Percentiles rank a stretch among this genome's conserved stretches.
Conservation (phyloP, 2,113 vertebrate genomes). For the Rhineura floridana region DNA sequence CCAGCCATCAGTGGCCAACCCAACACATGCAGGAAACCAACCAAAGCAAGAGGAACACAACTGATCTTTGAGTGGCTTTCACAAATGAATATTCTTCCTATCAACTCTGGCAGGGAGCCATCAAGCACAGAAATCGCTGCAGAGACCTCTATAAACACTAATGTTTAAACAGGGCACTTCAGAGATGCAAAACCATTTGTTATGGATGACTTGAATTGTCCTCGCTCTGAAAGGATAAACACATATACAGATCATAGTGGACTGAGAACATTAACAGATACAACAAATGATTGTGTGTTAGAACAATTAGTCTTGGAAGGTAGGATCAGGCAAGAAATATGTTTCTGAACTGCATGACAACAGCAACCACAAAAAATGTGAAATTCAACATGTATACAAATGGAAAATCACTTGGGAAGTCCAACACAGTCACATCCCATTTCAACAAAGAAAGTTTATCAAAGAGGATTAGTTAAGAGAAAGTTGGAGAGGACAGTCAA, state of each 20-base stretch:
- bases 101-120: background rate
- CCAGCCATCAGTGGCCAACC: background rate
- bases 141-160: background rate
- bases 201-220: background rate
- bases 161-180: background rate
- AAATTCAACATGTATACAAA: background rate
- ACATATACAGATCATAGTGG: background rate
- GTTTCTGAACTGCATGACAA: background rate
- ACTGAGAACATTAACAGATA: background rate
- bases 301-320: background rate
- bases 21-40: background rate
- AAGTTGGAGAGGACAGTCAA: background rate
- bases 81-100: background rate
- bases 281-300: background rate
- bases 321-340: background rate
- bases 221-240: background rate
- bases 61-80: background rate
- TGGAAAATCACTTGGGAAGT: background rate
- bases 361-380: background rate
- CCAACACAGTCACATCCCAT: background rate
- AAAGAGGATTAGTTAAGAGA: background rate
- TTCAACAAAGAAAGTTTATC: background rate
- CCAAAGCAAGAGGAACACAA: background rate
- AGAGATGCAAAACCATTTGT: background rate
- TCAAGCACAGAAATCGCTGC: background rate